Conservation (phyloP, 1,140 invertebrate genomes). For the Cherax quadricarinatus region DNA sequence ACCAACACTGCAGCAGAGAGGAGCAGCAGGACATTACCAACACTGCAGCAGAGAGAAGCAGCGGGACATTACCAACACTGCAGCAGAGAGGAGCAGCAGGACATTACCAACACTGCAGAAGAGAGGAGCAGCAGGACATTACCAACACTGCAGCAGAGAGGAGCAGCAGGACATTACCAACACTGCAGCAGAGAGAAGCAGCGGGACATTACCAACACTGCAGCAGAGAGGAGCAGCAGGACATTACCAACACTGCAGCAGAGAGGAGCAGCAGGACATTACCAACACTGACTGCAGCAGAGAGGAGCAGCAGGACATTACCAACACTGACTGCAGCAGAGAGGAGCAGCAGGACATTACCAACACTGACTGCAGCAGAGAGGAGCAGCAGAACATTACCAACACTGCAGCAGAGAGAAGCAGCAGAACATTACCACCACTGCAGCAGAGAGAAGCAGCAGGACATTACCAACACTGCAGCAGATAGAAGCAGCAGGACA, state of each 20-base stretch:
- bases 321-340: not conserved
- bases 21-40: not conserved
- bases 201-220: not conserved
- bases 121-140: not conserved
- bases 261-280: not conserved
- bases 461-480: not conserved
- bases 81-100: not conserved
- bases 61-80: not conserved
- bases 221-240: not conserved
- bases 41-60: not conserved
- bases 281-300: not conserved
- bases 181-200: not conserved
- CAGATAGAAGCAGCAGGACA: not conserved
- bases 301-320: not conserved
- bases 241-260: not conserved
- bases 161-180: not conserved
- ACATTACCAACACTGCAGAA: not conserved
- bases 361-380: not conserved
- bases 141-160: not conserved
- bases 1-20: not conserved
- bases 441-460: not conserved
- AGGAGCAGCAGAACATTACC: not conserved
- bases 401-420: not conserved
- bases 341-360: not conserved
- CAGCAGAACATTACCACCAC: not conserved